Conservation (phyloP, 2,797 vertebrate genomes). For the Gephyroberyx darwinii region DNA sequence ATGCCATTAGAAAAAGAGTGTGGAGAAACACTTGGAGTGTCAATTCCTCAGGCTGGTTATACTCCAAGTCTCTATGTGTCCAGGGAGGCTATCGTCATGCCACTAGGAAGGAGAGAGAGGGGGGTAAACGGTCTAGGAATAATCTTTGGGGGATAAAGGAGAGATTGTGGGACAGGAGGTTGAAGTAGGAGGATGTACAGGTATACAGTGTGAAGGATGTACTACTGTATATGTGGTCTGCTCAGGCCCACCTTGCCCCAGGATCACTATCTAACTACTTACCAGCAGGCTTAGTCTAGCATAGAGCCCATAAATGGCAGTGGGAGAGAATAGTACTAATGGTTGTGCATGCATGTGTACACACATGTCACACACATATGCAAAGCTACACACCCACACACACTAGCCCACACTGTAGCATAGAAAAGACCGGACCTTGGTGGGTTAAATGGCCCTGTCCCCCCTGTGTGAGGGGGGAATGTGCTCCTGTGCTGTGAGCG, state of each 20-base stretch:
- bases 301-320: constrained; percentile 63
- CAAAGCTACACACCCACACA: constrained; percentile 24
- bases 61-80: constrained; percentile 65
- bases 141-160: constrained; percentile 55
- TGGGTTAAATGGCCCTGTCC: constrained; percentile 81
- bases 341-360: constrained; percentile 32
- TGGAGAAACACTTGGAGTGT: constrained; percentile 74
- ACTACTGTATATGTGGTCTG: constrained; percentile 50
- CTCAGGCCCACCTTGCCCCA: constrained; percentile 59
- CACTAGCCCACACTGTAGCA: constrained; percentile 44
- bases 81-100: constrained; percentile 56
- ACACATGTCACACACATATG: constrained; percentile 9
- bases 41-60: constrained; percentile 78
- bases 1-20: constrained; percentile 81
- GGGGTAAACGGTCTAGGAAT: constrained; percentile 60
- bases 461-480: constrained; percentile 78
- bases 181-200: constrained; percentile 17
- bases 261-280: constrained; percentile 62
- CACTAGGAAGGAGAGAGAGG: constrained; percentile 50
- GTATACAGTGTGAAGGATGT: constrained; percentile 47
- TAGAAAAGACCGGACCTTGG: constrained; percentile 74
- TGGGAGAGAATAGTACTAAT: constrained; percentile 47
- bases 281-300: constrained; percentile 46
- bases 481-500: constrained; percentile 82
- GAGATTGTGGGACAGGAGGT: constrained; percentile 14